Evolutionary conservation across 92 coral and sea anemone genomes (phyloP).

Genomic region (Parazoanthus darwini): DNA sequence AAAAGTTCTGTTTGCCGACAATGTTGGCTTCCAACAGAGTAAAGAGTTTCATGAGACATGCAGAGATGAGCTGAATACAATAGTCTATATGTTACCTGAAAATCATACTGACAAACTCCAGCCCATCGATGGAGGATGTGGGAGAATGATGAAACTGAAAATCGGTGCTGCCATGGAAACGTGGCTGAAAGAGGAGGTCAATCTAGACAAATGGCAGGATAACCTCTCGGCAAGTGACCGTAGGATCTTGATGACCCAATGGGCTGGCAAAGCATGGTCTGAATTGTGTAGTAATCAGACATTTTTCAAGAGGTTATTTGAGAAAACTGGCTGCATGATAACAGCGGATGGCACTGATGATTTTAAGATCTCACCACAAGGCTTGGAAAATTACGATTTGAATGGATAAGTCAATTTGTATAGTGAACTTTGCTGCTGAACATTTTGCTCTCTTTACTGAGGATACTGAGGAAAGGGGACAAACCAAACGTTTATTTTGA

Average conservation of each 20-base stretch:
- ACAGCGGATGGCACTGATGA: slow-evolving; percentile 54
- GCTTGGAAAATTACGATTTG: not conserved
- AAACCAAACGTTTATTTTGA: slow-evolving; percentile 37
- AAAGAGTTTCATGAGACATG: slow-evolving; percentile 42
- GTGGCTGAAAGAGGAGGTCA: slow-evolving; percentile 36
- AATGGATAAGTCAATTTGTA: slow-evolving; percentile 45
- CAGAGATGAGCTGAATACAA: slow-evolving; percentile 49
- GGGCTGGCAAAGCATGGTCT: slow-evolving; percentile 45
- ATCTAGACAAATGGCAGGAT: slow-evolving; percentile 49
- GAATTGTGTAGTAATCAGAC: slow-evolving; percentile 32
- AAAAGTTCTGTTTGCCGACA: slow-evolving; percentile 48
- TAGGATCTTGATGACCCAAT: slow-evolving; percentile 45
- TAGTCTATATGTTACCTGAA: slow-evolving; percentile 48
- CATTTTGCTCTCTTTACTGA: slow-evolving; percentile 40
- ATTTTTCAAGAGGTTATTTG: slow-evolving; percentile 43
- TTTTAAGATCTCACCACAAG: slow-evolving; percentile 34
- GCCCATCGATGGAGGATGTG: slow-evolving; percentile 52
- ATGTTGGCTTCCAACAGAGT: slow-evolving; percentile 31
- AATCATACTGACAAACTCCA: slow-evolving; percentile 51
- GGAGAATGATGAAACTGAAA: slow-evolving; percentile 41
- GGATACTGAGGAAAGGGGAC: slow-evolving; percentile 44
- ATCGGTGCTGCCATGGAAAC: slow-evolving; percentile 44
- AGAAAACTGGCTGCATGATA: slow-evolving; percentile 44
- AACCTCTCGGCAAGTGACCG: slow-evolving; percentile 41
- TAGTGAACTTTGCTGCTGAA: slow-evolving; percentile 47